These are phyloP conservation scores for Campoplex nolae DNA, from an alignment of 2,888 invertebrate species.

Conservation along the genomic window DNA sequence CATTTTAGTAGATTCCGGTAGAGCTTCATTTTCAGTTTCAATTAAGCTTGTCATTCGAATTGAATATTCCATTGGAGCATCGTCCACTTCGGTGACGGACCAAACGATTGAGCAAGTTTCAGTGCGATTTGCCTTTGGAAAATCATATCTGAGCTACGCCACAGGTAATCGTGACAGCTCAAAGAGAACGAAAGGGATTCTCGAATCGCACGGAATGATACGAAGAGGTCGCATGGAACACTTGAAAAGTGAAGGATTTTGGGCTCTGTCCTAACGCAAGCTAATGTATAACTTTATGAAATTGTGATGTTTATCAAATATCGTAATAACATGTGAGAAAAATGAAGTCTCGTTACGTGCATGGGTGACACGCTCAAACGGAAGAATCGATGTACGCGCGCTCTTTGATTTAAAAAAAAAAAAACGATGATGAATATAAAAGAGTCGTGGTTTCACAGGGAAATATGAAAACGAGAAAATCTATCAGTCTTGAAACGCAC, in stretches of 20 bases:
- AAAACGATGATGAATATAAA: conserved; percentile 31
- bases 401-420: conserved; percentile 39
- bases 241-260: background rate
- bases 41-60: background rate
- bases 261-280: background rate
- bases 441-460: conserved; percentile 22
- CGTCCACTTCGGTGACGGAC: background rate
- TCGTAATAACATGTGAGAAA: background rate
- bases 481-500: background rate
- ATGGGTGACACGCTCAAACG: too few species aligned
- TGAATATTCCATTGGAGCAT: background rate
- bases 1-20: background rate
- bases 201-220: background rate
- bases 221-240: background rate
- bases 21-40: background rate
- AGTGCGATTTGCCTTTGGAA: background rate
- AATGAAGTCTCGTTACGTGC: background rate
- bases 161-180: background rate
- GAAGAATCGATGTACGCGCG: background rate
- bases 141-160: background rate
- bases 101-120: background rate
- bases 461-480: conserved; percentile 53
- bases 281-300: background rate
- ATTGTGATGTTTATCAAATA: conserved; percentile 12
- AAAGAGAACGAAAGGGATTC: background rate